phyloP scores from a whole-genome alignment of 2,113 vertebrate species.

The Synchiropus splendidus region DNA sequence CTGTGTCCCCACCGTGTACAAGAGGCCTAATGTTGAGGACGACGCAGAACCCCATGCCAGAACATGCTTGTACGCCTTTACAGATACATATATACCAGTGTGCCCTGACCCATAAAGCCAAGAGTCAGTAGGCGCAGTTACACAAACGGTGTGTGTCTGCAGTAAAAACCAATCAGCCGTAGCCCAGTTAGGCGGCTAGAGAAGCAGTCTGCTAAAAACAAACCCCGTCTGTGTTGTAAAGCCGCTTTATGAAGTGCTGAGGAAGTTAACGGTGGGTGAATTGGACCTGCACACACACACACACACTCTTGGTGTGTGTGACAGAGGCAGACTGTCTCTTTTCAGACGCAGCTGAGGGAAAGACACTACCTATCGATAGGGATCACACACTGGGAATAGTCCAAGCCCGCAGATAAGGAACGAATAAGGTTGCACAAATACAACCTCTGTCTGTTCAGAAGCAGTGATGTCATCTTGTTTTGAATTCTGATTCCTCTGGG shows the following conservation, averaged over 20 bases:
- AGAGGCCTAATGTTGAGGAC: too few species aligned
- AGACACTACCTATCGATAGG: constrained; percentile 36
- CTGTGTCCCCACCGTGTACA: too few species aligned
- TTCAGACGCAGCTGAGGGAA: constrained; percentile 20
- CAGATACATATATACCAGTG: too few species aligned
- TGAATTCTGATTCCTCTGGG: not conserved
- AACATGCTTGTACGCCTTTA: too few species aligned
- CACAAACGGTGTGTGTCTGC: constrained; percentile 6
- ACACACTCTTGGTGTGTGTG: constrained; percentile 31
- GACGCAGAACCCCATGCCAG: too few species aligned
- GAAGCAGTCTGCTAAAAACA: constrained; percentile 30
- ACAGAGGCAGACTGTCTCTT: constrained; percentile 41
- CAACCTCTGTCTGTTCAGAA: constrained; percentile 8
- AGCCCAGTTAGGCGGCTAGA: constrained; percentile 30
- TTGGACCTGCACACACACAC: constrained; percentile 34
- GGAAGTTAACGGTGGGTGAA: constrained; percentile 36
- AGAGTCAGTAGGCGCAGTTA: constrained; percentile 1
- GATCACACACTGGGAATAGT: constrained; percentile 23
- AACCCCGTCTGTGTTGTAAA: constrained; percentile 28
- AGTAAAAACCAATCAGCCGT: constrained; percentile 34
- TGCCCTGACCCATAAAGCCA: too few species aligned
- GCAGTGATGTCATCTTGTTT: constrained; percentile 11
- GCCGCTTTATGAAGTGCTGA: constrained; percentile 47
- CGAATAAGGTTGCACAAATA: constrained; percentile 7
- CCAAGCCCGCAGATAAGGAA: constrained; percentile 27